Evolutionary conservation across 1,140 invertebrate genomes (phyloP), one percentile per base, ranked within the genome.

Genomic region (Drosophila yakuba): DNA sequence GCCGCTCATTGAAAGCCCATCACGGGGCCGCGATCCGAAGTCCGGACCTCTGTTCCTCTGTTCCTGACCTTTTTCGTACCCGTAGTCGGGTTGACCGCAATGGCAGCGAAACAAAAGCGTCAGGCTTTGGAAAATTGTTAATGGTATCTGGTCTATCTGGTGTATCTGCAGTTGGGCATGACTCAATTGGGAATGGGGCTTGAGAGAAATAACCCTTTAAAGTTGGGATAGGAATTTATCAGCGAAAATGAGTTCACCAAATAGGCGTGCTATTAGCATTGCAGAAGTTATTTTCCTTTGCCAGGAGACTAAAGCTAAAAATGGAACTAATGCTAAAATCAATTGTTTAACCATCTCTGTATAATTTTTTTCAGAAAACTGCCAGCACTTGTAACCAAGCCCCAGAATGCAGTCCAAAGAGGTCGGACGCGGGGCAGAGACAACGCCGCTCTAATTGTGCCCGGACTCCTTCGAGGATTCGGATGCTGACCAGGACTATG

Each of bases 311-410:
- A 32, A 8, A 32, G 28, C 8, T 32, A 3, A 32, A 32, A 32
- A 32, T 32, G 7, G 8, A 32, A 10, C 8, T 32, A 32, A 32
- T 10, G 7, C 2, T 32, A 32, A 38, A 58, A 68, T 25, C 41
- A 60, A 41, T 67, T 54, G 55, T 41, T 58, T n/a, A 59, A 68
- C 47, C 38, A 50, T 41, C 3, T 25, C 23, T 25, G 23, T 25
- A 4, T 4, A 3, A 25, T 25, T 3, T 25, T 51, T 59, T 76
- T 48, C n/a, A 66, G 39, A 2, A 43, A 38, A 58, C 66, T 28
- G 15, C 43, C 41, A 35, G 45, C 60, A 86, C 71, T 85, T 86
- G 86, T 74, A 86, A 85, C 81, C 82, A 78, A 64, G 59, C 28
- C 67, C 7, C 72, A 77, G 71, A 80, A 88, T 89, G 83, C 79